Percentiles rank a stretch among this genome's conserved stretches.
These are phyloP conservation scores for Luperina testacea DNA, from an alignment of 2,888 invertebrate genomes.

Conservation along the genomic window DNA sequence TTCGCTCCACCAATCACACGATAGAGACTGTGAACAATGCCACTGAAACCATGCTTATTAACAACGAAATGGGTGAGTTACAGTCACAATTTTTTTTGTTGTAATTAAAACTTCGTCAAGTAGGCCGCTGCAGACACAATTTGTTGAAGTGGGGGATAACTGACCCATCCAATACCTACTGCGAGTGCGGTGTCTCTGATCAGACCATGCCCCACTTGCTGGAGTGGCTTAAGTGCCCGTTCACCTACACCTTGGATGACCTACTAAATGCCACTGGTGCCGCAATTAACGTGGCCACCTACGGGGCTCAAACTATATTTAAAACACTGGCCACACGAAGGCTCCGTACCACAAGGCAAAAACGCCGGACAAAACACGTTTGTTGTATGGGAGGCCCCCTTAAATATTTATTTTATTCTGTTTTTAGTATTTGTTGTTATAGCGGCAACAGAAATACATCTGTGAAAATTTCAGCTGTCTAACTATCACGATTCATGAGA, in stretches of 20 bases:
- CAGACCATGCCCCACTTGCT: background rate
- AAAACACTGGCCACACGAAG: no score
- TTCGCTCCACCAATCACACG: conserved; percentile 91
- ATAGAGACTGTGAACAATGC: conserved; percentile 89
- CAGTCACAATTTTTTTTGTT: background rate
- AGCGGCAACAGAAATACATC: no score
- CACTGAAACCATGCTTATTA: conserved; percentile 84
- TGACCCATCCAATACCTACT: background rate
- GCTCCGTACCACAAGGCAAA: no score
- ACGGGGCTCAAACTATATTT: background rate
- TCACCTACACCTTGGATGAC: background rate
- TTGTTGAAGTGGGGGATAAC: no score
- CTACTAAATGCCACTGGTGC: background rate
- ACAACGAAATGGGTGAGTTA: conserved; percentile 85
- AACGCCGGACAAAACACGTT: no score
- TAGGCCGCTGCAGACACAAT: no score
- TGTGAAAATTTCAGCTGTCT: no score
- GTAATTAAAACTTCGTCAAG: background rate
- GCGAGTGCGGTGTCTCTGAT: background rate
- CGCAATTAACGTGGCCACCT: background rate
- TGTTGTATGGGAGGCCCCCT: no score
- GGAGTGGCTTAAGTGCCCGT: background rate
- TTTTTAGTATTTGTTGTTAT: no score
- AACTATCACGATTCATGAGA: no score
- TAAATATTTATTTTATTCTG: no score